Conservation (phyloP, 2,113 vertebrate species). For the Nerophis lumbriciformis region DNA sequence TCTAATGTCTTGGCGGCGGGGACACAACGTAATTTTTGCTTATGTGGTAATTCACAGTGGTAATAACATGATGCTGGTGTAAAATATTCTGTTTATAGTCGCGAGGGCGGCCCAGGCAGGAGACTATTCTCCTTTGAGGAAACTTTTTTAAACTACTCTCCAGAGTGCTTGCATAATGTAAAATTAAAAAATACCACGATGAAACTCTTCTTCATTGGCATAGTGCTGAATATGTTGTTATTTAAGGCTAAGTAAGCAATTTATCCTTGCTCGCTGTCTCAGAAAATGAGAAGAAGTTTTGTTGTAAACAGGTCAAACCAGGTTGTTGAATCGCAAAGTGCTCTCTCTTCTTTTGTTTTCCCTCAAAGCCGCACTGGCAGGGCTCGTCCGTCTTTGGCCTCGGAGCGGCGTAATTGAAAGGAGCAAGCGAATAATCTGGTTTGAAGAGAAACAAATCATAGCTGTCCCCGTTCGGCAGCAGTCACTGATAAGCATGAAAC, state of each 20-base stretch:
- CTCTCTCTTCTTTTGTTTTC: conserved; percentile 10
- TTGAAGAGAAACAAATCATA: conserved; percentile 48
- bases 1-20: conserved; percentile 17
- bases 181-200: not conserved
- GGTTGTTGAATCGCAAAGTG: conserved; percentile 14
- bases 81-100: conserved; percentile 5
- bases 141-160: not conserved
- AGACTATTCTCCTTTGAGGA: not conserved
- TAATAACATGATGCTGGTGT: not conserved
- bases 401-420: conserved; percentile 43
- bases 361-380: conserved; percentile 4
- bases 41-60: not conserved
- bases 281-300: conserved; percentile 14
- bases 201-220: not conserved
- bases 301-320: conserved; percentile 2
- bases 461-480: conserved; percentile 26
- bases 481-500: conserved; percentile 24
- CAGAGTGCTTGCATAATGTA: not conserved
- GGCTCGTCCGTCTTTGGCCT: conserved; percentile 19
- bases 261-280: conserved; percentile 23
- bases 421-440: conserved; percentile 49
- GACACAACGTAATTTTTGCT: not conserved
- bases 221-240: no score
- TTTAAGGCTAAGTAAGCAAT: conserved; percentile 19
- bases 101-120: not conserved